These are phyloP conservation scores for Cebus imitator DNA, from an alignment of 2,113 vertebrate species.

Conservation along the genomic window DNA sequence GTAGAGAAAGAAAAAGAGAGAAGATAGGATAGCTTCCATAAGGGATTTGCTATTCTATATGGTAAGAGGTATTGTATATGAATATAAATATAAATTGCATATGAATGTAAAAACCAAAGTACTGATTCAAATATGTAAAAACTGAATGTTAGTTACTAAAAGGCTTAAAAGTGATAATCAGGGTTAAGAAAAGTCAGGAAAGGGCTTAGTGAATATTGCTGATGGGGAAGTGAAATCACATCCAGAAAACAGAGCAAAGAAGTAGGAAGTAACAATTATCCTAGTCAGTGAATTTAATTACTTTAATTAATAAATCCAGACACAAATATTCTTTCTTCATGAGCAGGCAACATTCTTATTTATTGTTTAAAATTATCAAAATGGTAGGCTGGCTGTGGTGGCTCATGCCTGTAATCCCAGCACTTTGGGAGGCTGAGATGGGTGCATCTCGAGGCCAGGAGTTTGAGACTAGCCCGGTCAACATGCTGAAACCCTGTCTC, in stretches of 20 bases:
- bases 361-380: slow-evolving; percentile 4
- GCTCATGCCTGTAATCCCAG: too few species aligned
- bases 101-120: not conserved
- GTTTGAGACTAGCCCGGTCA: too few species aligned
- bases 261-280: not conserved
- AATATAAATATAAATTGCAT: not conserved
- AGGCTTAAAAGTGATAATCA: not conserved
- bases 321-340: not conserved
- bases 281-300: not conserved
- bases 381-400: too few species aligned
- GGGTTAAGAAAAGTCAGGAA: not conserved
- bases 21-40: not conserved
- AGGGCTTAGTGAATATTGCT: not conserved
- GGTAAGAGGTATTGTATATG: too few species aligned
- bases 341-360: not conserved
- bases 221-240: not conserved
- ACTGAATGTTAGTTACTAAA: not conserved
- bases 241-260: not conserved
- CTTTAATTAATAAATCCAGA: not conserved
- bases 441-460: too few species aligned
- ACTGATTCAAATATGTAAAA: not conserved
- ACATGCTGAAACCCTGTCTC: too few species aligned
- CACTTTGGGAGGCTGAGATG: too few species aligned
- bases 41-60: not conserved
- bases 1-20: not conserved